Evolutionary conservation across 2,888 invertebrate species (phyloP).

Genomic region (Epistrophe grossulariae): DNA sequence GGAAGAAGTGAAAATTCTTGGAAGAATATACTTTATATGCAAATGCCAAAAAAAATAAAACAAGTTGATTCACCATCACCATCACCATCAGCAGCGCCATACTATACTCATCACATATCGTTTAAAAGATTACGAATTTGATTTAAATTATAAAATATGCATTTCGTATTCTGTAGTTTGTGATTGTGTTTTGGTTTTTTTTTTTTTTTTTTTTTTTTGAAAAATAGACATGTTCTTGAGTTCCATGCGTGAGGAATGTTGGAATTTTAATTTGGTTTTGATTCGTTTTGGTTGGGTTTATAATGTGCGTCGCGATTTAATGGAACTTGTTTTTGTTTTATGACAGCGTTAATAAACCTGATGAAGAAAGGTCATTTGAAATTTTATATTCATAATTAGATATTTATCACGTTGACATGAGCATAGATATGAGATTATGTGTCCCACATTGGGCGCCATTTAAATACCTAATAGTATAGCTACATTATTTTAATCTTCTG

Average conservation of each 20-base stretch:
- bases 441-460: slow-evolving; percentile 5
- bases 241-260: slow-evolving; percentile 18
- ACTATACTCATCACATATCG: slow-evolving; percentile 1
- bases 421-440: background rate
- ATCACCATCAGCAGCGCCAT: slow-evolving; percentile 3
- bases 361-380: slow-evolving; percentile 24
- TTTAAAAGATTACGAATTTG: slow-evolving; percentile 33
- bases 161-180: slow-evolving; percentile 8
- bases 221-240: slow-evolving; percentile 22
- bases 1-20: slow-evolving; percentile 42
- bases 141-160: slow-evolving; percentile 26
- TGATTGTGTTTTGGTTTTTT: background rate
- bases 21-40: slow-evolving; percentile 17
- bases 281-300: background rate
- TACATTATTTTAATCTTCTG: background rate
- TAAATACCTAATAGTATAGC: background rate
- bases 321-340: slow-evolving; percentile 1
- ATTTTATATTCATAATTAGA: background rate
- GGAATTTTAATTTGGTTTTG: slow-evolving; percentile 19
- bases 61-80: slow-evolving; percentile 11
- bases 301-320: slow-evolving; percentile 1
- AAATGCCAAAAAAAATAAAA: slow-evolving; percentile 39
- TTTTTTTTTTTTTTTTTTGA: background rate
- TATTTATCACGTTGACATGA: background rate
- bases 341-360: background rate